Evolutionary conservation across 2,888 invertebrate species (phyloP).

Genomic region (Hypercompe scribonia): DNA sequence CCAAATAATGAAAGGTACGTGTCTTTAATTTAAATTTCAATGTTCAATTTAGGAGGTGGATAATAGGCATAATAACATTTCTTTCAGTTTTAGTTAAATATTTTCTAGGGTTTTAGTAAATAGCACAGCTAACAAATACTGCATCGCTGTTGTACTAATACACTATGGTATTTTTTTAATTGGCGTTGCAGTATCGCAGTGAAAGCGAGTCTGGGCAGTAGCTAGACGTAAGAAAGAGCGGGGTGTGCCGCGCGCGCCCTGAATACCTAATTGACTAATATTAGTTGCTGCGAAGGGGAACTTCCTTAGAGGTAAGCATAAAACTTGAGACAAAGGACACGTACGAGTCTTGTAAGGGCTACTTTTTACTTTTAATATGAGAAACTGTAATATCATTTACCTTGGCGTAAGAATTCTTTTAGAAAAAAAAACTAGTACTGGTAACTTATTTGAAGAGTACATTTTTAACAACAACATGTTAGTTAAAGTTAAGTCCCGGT

Average conservation of each 20-base stretch:
- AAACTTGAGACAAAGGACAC: slow-evolving; percentile 84
- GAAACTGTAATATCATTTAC: slow-evolving; percentile 10
- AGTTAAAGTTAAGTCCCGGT: too few relatives aligned
- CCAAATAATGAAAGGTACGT: neutral
- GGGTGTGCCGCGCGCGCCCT: slow-evolving; percentile 76
- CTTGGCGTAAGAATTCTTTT: neutral
- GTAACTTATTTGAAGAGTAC: neutral
- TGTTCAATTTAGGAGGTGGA: neutral
- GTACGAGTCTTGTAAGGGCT: slow-evolving; percentile 75
- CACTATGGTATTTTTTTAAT: slow-evolving; percentile 53
- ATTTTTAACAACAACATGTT: too few relatives aligned
- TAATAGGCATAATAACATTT: neutral
- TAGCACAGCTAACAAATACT: neutral
- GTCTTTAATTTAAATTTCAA: neutral
- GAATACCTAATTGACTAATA: slow-evolving; percentile 86
- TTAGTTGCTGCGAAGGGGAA: slow-evolving; percentile 80
- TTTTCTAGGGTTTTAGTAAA: neutral
- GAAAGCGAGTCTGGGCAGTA: slow-evolving; percentile 60
- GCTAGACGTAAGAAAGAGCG: slow-evolving; percentile 69
- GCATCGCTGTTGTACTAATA: slow-evolving; percentile 8
- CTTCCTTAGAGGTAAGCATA: slow-evolving; percentile 81
- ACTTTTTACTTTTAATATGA: slow-evolving; percentile 77
- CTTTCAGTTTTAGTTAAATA: neutral
- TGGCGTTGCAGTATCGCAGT: slow-evolving; percentile 58
- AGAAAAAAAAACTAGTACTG: neutral